A percentile compares a stretch with the other conserved stretches of the same genome.
Conservation (phyloP, 1,140 invertebrate genomes). For the Zaprionus vittiger region DNA sequence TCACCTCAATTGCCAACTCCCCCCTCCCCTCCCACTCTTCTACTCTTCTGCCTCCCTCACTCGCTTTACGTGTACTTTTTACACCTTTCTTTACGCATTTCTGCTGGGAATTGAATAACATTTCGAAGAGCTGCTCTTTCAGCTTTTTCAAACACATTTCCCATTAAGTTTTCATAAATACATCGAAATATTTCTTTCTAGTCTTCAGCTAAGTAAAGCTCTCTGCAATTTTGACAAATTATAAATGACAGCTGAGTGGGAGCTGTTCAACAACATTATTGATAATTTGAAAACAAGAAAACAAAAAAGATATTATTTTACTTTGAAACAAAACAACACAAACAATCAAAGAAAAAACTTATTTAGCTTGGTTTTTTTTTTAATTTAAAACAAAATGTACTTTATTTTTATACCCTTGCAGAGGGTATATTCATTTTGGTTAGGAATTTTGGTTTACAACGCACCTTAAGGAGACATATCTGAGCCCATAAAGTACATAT, state of each 20-base stretch:
- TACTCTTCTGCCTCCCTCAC: not conserved
- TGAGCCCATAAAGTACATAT: no score
- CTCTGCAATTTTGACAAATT: no score
- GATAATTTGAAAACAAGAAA: not conserved
- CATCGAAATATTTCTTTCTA: not conserved
- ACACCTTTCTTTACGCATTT: slow-evolving; percentile 16
- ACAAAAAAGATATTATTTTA: not conserved
- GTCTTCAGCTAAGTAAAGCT: no score
- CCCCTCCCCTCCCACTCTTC: slow-evolving; percentile 1
- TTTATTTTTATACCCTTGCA: no score
- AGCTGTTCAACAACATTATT: not conserved
- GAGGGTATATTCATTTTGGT: no score
- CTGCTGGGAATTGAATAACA: slow-evolving; percentile 62
- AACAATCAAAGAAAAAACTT: no score
- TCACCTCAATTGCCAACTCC: slow-evolving; percentile 57
- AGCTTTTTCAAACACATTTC: not conserved
- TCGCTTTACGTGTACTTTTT: slow-evolving; percentile 30
- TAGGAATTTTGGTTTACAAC: no score
- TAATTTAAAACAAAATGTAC: no score
- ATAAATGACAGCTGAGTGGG: no score
- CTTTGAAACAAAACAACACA: not conserved
- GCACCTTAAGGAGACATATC: no score
- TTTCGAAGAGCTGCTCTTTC: no score
- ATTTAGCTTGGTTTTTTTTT: no score
- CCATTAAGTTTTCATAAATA: not conserved